These are phyloP conservation scores for Pygoscelis antarcticus DNA, from an alignment of 2,113 vertebrate genomes.

Conservation along the genomic window DNA sequence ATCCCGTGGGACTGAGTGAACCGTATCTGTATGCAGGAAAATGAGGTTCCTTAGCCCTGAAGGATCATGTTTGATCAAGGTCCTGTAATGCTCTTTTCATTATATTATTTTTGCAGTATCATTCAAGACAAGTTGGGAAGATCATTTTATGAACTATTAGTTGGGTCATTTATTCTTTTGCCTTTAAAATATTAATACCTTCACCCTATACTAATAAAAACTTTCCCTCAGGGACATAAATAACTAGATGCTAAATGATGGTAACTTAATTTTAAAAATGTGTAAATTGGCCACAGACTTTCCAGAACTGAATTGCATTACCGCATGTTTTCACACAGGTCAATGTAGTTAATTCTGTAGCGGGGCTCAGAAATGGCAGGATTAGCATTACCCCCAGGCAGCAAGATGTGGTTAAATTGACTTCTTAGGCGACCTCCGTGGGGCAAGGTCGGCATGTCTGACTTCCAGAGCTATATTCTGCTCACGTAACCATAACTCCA, in stretches of 20 bases:
- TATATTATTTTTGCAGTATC: background rate
- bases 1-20: background rate
- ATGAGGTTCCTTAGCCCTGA: background rate
- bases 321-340: background rate
- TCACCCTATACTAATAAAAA: background rate
- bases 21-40: background rate
- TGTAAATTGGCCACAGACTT: background rate
- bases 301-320: background rate
- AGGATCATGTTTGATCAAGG: background rate
- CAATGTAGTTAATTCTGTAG: background rate
- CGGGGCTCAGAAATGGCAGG: background rate
- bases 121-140: background rate
- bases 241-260: background rate
- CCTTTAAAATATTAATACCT: background rate
- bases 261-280: background rate
- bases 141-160: conserved; percentile 13
- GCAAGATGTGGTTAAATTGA: background rate
- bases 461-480: background rate
- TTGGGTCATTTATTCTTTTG: conserved; percentile 14
- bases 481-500: background rate
- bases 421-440: fast-evolving
- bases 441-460: background rate
- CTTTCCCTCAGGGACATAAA: background rate
- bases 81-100: background rate
- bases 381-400: background rate